Evolutionary conservation across 2,888 invertebrate species (phyloP).

Genomic region (Omphaloscelis lunosa): DNA sequence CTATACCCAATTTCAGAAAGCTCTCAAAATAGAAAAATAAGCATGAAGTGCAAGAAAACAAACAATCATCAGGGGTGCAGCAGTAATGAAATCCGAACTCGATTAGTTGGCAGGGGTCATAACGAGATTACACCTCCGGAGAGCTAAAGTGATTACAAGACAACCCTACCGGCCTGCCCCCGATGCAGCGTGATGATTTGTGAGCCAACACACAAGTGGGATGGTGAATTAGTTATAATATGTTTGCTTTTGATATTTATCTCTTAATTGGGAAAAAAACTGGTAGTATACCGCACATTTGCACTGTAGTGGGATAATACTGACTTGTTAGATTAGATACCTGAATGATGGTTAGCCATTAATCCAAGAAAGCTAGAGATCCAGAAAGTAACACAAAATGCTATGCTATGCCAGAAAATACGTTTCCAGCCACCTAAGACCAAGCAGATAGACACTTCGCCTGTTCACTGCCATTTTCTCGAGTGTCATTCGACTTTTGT

Average conservation of each 20-base stretch:
- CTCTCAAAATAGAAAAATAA: constrained; percentile 35
- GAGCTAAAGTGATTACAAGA: constrained; percentile 81
- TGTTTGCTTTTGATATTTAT: not conserved
- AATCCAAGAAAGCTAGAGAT: not conserved
- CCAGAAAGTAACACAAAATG: not conserved
- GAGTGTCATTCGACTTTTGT: not conserved
- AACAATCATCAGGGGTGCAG: constrained; percentile 70
- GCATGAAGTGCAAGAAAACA: constrained; percentile 55
- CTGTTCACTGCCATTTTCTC: not conserved
- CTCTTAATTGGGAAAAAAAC: not conserved
- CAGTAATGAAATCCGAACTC: constrained; percentile 85
- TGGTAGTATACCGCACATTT: not conserved
- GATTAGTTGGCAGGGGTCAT: constrained; percentile 79
- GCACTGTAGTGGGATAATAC: not conserved
- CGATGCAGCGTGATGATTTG: constrained; percentile 73
- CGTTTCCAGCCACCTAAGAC: not conserved
- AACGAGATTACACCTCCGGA: constrained; percentile 76
- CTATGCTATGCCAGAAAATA: not conserved
- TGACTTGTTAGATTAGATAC: not conserved
- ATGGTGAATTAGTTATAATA: constrained; percentile 16
- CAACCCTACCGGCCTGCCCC: constrained; percentile 55
- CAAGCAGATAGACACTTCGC: not conserved
- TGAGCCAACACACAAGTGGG: constrained; percentile 47
- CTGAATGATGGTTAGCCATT: not conserved
- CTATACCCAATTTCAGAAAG: constrained; percentile 8